A percentile compares a stretch with the other conserved stretches of the same genome.
These are phyloP conservation scores for Beris morrisii DNA, from an alignment of 2,888 invertebrate genomes.

Conservation along the genomic window DNA sequence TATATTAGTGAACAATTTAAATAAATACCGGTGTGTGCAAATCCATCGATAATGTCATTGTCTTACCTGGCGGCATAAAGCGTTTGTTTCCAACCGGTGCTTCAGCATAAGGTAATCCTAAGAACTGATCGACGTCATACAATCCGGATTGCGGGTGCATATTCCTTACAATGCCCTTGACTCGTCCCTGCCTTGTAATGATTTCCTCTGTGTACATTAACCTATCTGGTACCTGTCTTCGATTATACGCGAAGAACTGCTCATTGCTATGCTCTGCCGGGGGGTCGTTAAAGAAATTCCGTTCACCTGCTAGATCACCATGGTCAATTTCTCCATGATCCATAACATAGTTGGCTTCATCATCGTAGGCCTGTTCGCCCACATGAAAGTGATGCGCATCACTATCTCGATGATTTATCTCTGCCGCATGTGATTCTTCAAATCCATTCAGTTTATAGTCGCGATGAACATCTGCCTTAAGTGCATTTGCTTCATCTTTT, in stretches of 20 bases:
- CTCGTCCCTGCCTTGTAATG: slow-evolving; percentile 66
- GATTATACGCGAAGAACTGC: slow-evolving; percentile 40
- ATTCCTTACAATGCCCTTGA: slow-evolving; percentile 69
- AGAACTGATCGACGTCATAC: slow-evolving; percentile 71
- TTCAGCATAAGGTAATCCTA: slow-evolving; percentile 81
- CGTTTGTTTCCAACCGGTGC: slow-evolving; percentile 73
- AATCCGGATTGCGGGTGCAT: slow-evolving; percentile 63
- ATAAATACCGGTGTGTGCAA: too few species aligned
- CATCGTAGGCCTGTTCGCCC: neutral
- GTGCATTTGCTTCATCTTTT: neutral
- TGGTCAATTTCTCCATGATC: slow-evolving; percentile 14
- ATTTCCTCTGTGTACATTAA: slow-evolving; percentile 63
- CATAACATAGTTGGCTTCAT: slow-evolving; percentile 18
- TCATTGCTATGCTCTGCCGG: slow-evolving; percentile 38
- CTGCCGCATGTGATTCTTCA: slow-evolving; percentile 5
- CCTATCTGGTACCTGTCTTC: slow-evolving; percentile 51
- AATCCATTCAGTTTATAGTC: slow-evolving; percentile 9
- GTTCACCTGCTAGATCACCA: neutral
- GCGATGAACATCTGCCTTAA: slow-evolving; percentile 9
- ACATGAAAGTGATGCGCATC: slow-evolving; percentile 25
- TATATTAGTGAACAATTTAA: too few species aligned
- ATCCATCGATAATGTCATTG: too few species aligned
- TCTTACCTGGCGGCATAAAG: slow-evolving; percentile 80
- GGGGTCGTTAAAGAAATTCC: slow-evolving; percentile 37
- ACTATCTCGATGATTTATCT: slow-evolving; percentile 17